Evolutionary conservation across 2,113 vertebrate species (phyloP).

Genomic region (Shinisaurus crocodilurus): DNA sequence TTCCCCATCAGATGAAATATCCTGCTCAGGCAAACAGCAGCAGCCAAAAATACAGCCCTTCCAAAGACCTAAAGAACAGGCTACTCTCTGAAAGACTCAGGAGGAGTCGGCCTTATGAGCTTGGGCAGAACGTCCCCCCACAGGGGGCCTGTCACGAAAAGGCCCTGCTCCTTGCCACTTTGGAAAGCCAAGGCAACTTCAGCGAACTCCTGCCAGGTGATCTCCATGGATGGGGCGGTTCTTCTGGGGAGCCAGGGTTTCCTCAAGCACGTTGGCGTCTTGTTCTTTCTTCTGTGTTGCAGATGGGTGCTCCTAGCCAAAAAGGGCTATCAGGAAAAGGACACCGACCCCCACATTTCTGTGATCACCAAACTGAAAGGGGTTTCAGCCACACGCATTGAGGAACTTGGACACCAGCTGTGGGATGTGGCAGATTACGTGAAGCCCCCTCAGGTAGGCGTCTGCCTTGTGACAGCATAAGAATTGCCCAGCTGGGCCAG

Average conservation of each 20-base stretch:
- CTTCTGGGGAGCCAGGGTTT: background rate
- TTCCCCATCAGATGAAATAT: background rate
- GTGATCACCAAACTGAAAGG: constrained; percentile 81
- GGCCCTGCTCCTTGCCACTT: background rate
- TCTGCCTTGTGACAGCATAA: too few relatives aligned
- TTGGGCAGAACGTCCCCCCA: rapidly evolving
- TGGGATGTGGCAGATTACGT: constrained; percentile 79
- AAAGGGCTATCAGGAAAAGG: constrained; percentile 79
- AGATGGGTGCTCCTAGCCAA: constrained; percentile 77
- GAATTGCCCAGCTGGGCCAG: too few relatives aligned
- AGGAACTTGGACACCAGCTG: constrained; percentile 61
- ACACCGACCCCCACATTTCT: constrained; percentile 65
- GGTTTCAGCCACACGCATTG: constrained; percentile 51
- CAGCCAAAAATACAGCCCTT: background rate
- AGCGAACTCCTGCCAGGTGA: background rate
- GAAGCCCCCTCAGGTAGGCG: constrained; percentile 72
- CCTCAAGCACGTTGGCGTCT: background rate
- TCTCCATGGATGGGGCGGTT: too few relatives aligned
- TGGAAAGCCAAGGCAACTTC: background rate
- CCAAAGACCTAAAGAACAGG: background rate
- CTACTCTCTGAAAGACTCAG: background rate
- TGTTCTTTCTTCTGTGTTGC: background rate
- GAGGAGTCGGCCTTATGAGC: background rate
- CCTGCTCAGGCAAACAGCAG: background rate
- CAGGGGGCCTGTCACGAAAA: background rate